Evolutionary conservation across 2,888 invertebrate genomes (phyloP), one percentile per base, ranked within the genome.

Genomic region (Timema podura): DNA sequence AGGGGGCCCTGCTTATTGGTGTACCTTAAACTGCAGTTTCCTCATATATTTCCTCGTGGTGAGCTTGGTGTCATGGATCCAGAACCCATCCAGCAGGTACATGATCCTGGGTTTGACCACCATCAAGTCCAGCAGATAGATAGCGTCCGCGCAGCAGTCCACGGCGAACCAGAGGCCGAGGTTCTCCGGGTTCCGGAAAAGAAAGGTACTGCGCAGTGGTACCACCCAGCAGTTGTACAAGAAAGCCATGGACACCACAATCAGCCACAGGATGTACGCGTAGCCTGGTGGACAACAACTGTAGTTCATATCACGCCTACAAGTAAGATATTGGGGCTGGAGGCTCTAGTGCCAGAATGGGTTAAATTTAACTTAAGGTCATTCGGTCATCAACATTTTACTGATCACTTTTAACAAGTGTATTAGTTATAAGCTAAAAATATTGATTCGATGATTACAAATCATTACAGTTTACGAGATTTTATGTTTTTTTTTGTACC

Each of bases 221-320:
- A 95, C 90, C 66, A 90, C 89, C 89, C 91, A 92, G 5, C 91
- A 89, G 77, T 95, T 95, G 82, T 95, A 95, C 57, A 92, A 84
- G 77, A 93, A 94, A 75, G 90, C 88, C 72, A 89, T 80, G 0
- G 92, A 90, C 0, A 93, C 91, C 5, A 93, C 82, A 49, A 89
- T 85, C 75, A 95, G 84, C 95, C 95, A 95, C 5, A 85, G 81
- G 73, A 92, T 88, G 81, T 93, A 93, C n/a, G 86, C 82, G 5
- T 83, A 83, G 73, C 90, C 90, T 88, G 75, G 30, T 30, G 30
- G 30, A 30, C 30, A 30, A 30, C 1, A 30, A 30, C 30, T 30
- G 30, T 30, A 30, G 30, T 3, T 30, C 30, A 30, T 30, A 30
- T 30, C 30, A 30, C 30, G 30, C 2, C 30, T 30, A 30, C 30